Evolutionary conservation across 2,888 invertebrate species (phyloP), one percentile per base, ranked within the genome.

Genomic region (Polydrusus tereticollis): DNA sequence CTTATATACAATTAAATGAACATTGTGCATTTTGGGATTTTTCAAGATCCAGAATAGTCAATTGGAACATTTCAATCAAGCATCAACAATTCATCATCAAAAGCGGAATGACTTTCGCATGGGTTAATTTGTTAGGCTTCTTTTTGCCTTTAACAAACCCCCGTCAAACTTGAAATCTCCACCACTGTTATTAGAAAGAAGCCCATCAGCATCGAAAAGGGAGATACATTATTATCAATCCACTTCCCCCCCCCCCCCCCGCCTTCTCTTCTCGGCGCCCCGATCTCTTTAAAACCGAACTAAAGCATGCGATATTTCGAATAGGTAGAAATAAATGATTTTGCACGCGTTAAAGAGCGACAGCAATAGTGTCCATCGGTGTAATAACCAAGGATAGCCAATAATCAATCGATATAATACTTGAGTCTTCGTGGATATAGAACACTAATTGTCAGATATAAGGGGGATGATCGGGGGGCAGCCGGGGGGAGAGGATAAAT

Each of bases 401-500:
- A 81, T 78, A 83, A 85, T 85, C 84, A 85, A 85, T 85, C 85
- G 85, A 84, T 85, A 83, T 81, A 81, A 75, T 63, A 69, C 72
- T 75, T 72, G 62, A 75, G 72, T 72, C 73, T 73, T 73, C 73
- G 69, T 69, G 69, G 66, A 43, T 65, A 66, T 69, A 73, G 73
- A 75, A 73, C 73, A 75, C 75, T 75, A 75, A 75, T 75, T 75
- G 75, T 75, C 75, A 70, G 70, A 73, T 70, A 52, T 59, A 66
- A 59, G 67, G 73, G 43, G 63, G 66, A 72, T 67, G 69, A 69
- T 64, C 47, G 73, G 16, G 55, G n/a, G 16, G 4, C n/a, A 4
- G 45, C 16, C n/a, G 50, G 14, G 12, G 33, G 20, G 57, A n/a
- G n/a, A n/a, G 60, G 71, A 41, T 38, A 20, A 26, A 47, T 8